These are phyloP conservation scores for Tetramorium simillimum DNA, from an alignment of 1,140 invertebrate genomes.

Conservation along the genomic window DNA sequence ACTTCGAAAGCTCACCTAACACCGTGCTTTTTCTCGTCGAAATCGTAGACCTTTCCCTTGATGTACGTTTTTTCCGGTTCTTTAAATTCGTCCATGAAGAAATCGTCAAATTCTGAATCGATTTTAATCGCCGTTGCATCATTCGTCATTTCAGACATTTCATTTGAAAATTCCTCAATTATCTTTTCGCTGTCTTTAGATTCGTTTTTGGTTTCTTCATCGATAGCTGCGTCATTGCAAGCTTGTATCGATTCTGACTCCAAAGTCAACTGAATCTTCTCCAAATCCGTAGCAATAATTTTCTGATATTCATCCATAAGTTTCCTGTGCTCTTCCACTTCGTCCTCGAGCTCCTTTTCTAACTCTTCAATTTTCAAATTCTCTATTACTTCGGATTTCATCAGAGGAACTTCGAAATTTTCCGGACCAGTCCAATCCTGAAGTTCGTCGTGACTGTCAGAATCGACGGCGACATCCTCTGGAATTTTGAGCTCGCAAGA, in stretches of 20 bases:
- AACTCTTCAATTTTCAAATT: conserved; percentile 55
- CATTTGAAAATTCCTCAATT: not conserved
- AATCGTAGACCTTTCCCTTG: conserved; percentile 77
- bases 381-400: conserved; percentile 56
- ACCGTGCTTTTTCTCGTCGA: conserved; percentile 76
- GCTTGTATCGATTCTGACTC: not conserved
- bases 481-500: not conserved
- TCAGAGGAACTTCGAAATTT: conserved; percentile 64
- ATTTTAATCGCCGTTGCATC: not conserved
- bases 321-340: conserved; percentile 38
- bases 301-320: conserved; percentile 42
- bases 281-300: not conserved
- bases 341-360: not conserved
- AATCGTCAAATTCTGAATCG: conserved; percentile 53
- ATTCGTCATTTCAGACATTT: not conserved
- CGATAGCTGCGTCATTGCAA: not conserved
- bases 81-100: not conserved
- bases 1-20: conserved; percentile 67
- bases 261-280: not conserved
- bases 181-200: not conserved
- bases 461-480: conserved; percentile 4
- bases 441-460: conserved; percentile 30
- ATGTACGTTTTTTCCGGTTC: conserved; percentile 62
- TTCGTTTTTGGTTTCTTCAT: conserved; percentile 7
- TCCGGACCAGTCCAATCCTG: not conserved